Evolutionary conservation across 2,888 invertebrate species (phyloP), one percentile per base, ranked within the genome.

Genomic region (Geotrupes spiniger): DNA sequence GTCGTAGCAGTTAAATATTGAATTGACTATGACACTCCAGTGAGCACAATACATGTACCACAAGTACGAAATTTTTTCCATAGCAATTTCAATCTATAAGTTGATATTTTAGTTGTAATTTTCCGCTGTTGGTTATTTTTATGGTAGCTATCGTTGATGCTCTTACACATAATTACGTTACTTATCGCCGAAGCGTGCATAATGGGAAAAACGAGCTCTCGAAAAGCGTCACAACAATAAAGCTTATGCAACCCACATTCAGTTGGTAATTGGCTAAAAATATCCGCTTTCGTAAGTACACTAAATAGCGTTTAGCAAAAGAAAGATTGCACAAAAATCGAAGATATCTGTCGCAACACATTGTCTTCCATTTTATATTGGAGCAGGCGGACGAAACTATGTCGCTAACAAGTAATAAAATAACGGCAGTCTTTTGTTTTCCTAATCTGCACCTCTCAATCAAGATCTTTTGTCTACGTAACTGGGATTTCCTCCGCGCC

Each of bases 401-500:
- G 29, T 29, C 29, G 29, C 29, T 46, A 31, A 46, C 46, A 25
- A 29, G 46, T 46, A 46, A 46, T 46, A 46, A 31, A 46, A 28
- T 42, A 41, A 42, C 41, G 25, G 37, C 11, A 29, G 46, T 26
- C 41, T 31, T 46, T 46, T 46, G 46, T 46, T 41, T 46, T 41
- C 44, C 11, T 46, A 46, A 46, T 46, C 46, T 33, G 10, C 15
- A 17, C 46, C 41, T 42, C 46, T 46, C 46, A 46, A 46, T 46
- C 46, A 41, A 41, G 29, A 12, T 33, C 17, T n/a, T 31, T 42
- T 42, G 28, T 42, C 11, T 17, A 12, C 29, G 31, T 10, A 33
- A 29, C 29, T 29, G 11, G 10, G 10, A 29, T 12, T 12, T 29
- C 29, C 12, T 29, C 29, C 12, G 29, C 29, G 29, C 29, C 29